Evolutionary conservation across 2,113 vertebrate genomes (phyloP).

Genomic region (Ctenomys sociabilis): DNA sequence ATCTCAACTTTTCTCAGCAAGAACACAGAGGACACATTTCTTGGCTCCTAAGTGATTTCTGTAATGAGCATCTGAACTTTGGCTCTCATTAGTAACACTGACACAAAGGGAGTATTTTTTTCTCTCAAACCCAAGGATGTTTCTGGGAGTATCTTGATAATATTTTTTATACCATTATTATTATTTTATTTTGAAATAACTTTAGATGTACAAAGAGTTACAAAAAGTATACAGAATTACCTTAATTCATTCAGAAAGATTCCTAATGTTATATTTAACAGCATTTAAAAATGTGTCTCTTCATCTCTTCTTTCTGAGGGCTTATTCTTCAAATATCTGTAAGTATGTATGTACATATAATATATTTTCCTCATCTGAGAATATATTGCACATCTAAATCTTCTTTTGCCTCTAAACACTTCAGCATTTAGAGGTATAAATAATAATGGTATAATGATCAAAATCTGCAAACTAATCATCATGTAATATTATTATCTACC

Average conservation of each 20-base stretch:
- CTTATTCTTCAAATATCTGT: not conserved
- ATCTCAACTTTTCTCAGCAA: constrained; percentile 63
- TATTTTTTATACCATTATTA: not conserved
- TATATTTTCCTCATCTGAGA: not conserved
- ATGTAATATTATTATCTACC: not conserved
- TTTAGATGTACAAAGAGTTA: not conserved
- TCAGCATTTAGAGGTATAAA: not conserved
- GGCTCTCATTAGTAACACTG: not conserved
- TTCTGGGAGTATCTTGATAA: not conserved
- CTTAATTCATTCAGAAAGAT: not conserved
- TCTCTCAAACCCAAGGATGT: constrained; percentile 10
- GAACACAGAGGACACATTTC: not conserved
- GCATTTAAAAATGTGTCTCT: not conserved
- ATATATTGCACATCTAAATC: not conserved
- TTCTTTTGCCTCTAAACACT: not conserved
- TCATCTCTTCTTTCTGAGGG: not conserved
- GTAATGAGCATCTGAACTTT: not conserved
- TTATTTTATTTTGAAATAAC: constrained; percentile 41
- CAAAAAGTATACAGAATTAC: constrained; percentile 33
- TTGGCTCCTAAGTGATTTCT: constrained; percentile 49
- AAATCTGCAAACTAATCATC: not conserved
- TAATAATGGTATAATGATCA: not conserved
- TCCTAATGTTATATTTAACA: not conserved
- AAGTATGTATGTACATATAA: not conserved
- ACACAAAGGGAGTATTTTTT: constrained; percentile 2